These are phyloP conservation scores for Cassiopea andromeda DNA, from an alignment of 30 jellyfish, hydroid and myxozoan species.

Conservation along the genomic window DNA sequence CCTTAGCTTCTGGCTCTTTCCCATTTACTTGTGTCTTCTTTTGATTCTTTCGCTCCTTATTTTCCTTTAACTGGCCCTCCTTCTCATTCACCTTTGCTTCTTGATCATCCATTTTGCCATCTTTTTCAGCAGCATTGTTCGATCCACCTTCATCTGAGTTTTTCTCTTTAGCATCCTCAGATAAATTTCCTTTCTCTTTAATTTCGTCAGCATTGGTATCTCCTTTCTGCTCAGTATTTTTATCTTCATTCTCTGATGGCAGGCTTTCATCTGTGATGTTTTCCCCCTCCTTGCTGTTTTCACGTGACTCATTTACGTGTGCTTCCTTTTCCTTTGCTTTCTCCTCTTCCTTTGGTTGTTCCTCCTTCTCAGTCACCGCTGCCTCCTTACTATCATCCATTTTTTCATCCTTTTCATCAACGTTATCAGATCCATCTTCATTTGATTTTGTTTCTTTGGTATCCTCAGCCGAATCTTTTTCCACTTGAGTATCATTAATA, in stretches of 20 bases:
- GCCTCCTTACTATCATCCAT: neutral
- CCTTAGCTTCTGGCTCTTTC: no score
- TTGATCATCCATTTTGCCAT: no score
- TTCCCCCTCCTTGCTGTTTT: neutral
- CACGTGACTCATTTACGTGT: neutral
- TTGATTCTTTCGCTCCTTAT: conserved; percentile 15
- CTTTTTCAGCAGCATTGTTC: no score
- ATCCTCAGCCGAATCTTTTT: neutral
- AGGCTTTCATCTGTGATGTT: neutral
- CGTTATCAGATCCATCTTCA: no score
- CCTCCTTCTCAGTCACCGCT: neutral
- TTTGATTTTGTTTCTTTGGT: neutral
- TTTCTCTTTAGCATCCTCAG: neutral
- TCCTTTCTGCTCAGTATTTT: neutral
- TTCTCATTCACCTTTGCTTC: neutral
- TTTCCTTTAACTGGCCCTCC: neutral
- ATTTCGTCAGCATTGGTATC: neutral
- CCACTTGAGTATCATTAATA: neutral
- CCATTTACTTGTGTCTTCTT: conserved; percentile 15
- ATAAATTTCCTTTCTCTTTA: neutral
- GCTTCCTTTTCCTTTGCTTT: no score
- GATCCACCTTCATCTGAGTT: no score
- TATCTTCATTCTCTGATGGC: neutral
- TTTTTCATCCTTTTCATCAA: no score
- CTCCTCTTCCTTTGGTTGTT: neutral